Evolutionary conservation across 2,113 vertebrate genomes (phyloP).

Genomic region (Cyrtonyx montezumae): DNA sequence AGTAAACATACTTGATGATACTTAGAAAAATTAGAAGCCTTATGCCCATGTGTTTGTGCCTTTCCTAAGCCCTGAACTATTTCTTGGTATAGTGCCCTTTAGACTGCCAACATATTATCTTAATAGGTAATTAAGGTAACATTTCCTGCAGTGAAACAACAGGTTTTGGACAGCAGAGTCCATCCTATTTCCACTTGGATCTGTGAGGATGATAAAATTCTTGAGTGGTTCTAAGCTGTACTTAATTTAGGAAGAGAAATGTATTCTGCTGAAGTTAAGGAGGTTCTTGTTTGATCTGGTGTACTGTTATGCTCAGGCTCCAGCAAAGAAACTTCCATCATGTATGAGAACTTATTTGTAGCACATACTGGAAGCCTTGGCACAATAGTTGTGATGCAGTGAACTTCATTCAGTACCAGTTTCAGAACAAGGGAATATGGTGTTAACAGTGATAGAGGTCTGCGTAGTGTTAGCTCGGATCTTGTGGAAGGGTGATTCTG

Average conservation of each 20-base stretch:
- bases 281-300: not conserved
- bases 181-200: not conserved
- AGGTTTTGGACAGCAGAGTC: not conserved
- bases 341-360: not conserved
- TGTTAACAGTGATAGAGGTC: not conserved
- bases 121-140: too few species aligned
- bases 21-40: not conserved
- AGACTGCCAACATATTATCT: not conserved
- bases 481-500: not conserved
- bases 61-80: not conserved
- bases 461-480: not conserved
- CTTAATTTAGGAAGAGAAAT: not conserved
- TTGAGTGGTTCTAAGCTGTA: not conserved
- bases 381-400: not conserved
- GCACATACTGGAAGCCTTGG: too few species aligned
- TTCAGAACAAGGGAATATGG: not conserved
- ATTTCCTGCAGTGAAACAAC: not conserved
- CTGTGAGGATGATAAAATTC: not conserved
- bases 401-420: not conserved
- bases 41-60: not conserved
- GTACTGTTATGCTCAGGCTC: not conserved
- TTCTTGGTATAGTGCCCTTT: not conserved
- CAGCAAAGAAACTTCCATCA: not conserved
- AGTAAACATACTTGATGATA: not conserved
- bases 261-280: fast-evolving